Evolutionary conservation across 2,888 invertebrate genomes (phyloP).

Genomic region (Ennomos erosarius): DNA sequence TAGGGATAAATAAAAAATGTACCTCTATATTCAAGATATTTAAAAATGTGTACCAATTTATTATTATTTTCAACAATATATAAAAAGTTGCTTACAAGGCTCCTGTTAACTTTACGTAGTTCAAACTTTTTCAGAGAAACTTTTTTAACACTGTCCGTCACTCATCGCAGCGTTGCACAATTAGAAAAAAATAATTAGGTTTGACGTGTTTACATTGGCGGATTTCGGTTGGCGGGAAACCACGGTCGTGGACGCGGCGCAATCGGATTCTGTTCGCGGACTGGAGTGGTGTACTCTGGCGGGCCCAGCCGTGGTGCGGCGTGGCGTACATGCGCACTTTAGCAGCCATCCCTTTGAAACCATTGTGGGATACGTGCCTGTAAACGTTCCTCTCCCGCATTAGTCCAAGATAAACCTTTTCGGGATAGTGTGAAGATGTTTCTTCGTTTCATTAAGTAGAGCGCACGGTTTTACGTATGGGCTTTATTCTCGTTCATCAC

Average conservation of each 20-base stretch:
- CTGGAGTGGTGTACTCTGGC: slow-evolving; percentile 63
- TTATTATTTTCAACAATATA: background rate
- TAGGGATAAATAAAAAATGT: slow-evolving; percentile 5
- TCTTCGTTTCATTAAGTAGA: background rate
- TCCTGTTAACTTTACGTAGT: slow-evolving; percentile 33
- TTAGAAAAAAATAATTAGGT: slow-evolving; percentile 42
- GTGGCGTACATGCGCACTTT: slow-evolving; percentile 76
- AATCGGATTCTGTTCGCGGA: slow-evolving; percentile 60
- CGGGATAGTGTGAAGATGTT: slow-evolving; percentile 55
- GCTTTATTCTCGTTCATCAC: too few relatives aligned
- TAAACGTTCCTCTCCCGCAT: slow-evolving; percentile 67
- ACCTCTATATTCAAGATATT: too few relatives aligned
- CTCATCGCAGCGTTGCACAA: slow-evolving; percentile 46
- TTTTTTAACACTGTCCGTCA: slow-evolving; percentile 52
- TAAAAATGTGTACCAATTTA: background rate
- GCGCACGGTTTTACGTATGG: background rate
- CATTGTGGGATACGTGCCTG: slow-evolving; percentile 71
- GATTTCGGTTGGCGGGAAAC: slow-evolving; percentile 42
- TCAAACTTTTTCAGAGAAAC: slow-evolving; percentile 49
- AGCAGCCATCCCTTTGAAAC: slow-evolving; percentile 64
- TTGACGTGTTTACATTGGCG: slow-evolving; percentile 61
- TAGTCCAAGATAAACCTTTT: slow-evolving; percentile 71
- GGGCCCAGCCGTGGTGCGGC: slow-evolving; percentile 58
- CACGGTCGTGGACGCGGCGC: slow-evolving; percentile 52
- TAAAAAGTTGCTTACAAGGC: slow-evolving; percentile 35